Percentiles rank a stretch among this genome's conserved stretches.
Conservation (phyloP, 2,797 vertebrate species). For the Pangasius krempfi region DNA sequence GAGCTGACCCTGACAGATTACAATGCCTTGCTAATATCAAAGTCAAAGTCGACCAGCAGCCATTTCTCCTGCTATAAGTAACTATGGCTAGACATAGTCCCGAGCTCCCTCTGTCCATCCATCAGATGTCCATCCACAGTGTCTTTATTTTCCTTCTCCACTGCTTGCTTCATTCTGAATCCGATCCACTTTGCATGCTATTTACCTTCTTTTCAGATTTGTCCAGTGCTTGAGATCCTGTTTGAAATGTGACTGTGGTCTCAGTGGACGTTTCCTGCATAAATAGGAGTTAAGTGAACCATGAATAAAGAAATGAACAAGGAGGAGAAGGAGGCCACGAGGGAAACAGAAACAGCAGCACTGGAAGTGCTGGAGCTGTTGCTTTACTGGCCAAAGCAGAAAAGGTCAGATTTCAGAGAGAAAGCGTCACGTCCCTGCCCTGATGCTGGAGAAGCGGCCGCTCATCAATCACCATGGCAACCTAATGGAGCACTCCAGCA, state of each 20-base stretch:
- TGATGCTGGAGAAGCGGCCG: slow-evolving; percentile 70
- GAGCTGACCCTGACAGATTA: slow-evolving; percentile 71
- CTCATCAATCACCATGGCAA: slow-evolving; percentile 75
- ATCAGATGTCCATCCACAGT: slow-evolving; percentile 58
- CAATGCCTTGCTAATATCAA: slow-evolving; percentile 75
- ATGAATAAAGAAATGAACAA: neutral
- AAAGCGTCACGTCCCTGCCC: slow-evolving; percentile 65
- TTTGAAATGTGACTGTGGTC: slow-evolving; percentile 15
- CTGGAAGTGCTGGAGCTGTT: slow-evolving; percentile 49
- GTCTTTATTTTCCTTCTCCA: slow-evolving; percentile 68
- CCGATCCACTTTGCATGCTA: slow-evolving; percentile 16
- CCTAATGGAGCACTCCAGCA: slow-evolving; percentile 64
- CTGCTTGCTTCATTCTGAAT: slow-evolving; percentile 63
- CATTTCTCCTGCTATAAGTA: slow-evolving; percentile 71
- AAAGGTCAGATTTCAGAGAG: slow-evolving; percentile 53
- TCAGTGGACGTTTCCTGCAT: neutral
- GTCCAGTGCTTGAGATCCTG: slow-evolving; percentile 24
- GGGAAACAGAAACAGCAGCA: neutral
- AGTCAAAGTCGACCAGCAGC: slow-evolving; percentile 69
- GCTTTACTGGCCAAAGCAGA: slow-evolving; percentile 44
- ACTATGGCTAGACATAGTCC: slow-evolving; percentile 74
- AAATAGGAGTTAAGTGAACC: neutral
- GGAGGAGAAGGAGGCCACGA: neutral
- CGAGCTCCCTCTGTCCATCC: slow-evolving; percentile 60
- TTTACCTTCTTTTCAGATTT: neutral